A percentile compares a stretch with the other conserved stretches of the same genome.
These are phyloP conservation scores for Caiman crocodilus DNA, from an alignment of 2,797 vertebrate genomes.

Conservation along the genomic window DNA sequence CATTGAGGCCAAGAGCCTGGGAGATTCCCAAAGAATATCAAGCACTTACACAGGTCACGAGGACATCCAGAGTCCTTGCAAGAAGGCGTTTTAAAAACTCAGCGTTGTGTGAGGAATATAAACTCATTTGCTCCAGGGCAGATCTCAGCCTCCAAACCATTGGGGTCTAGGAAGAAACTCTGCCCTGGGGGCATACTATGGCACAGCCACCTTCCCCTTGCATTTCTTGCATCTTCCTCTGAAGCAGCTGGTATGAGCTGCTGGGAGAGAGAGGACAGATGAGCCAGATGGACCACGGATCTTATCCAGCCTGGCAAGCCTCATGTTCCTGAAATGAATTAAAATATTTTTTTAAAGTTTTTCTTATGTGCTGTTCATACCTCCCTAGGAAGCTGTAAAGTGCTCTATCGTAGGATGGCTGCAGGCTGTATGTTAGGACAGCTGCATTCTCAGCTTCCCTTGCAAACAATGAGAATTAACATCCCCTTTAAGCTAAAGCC, in stretches of 20 bases:
- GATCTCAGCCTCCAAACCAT: neutral
- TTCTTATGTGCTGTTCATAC: neutral
- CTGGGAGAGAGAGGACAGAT: neutral
- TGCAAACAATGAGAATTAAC: neutral
- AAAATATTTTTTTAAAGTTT: neutral
- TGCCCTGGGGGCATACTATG: neutral
- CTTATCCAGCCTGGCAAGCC: neutral
- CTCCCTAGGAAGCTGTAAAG: neutral
- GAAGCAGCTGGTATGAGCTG: accelerated
- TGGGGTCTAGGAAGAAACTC: neutral
- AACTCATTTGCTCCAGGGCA: neutral
- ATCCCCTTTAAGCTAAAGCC: neutral
- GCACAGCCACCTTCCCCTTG: accelerated
- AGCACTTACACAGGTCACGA: neutral
- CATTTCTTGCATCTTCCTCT: neutral
- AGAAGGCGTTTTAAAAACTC: neutral
- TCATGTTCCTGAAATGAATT: constrained; percentile 17
- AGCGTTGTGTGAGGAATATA: accelerated
- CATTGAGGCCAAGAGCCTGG: neutral
- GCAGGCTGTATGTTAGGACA: accelerated
- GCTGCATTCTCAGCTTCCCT: neutral
- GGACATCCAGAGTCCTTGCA: neutral
- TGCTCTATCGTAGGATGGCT: accelerated
- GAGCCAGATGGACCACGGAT: neutral
- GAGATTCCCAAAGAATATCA: neutral